A percentile compares a stretch with the other conserved stretches of the same genome.
These are phyloP conservation scores for Cremastinae sp. DNA, from an alignment of 2,888 invertebrate genomes.

Conservation along the genomic window DNA sequence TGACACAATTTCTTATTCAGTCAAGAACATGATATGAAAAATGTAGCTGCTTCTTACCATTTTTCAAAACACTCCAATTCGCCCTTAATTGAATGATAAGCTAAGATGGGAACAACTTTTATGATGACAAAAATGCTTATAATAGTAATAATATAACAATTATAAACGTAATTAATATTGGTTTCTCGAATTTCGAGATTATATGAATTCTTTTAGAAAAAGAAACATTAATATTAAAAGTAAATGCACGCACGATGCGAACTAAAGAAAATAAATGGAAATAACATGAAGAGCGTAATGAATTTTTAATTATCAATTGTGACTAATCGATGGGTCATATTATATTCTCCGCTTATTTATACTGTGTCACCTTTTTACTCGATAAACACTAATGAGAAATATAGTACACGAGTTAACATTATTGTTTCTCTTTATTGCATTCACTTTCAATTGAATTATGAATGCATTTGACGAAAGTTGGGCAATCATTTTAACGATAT, in stretches of 20 bases:
- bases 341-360: conserved; percentile 43
- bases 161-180: neutral
- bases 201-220: conserved; percentile 6
- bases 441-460: conserved; percentile 4
- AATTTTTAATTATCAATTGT: conserved; percentile 33
- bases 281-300: conserved; percentile 1
- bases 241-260: conserved; percentile 54
- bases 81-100: conserved; percentile 9
- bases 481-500: conserved; percentile 23
- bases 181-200: conserved; percentile 11
- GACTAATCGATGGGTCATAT: conserved; percentile 58
- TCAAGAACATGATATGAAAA: no score
- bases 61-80: conserved; percentile 12
- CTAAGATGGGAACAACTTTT: neutral
- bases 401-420: conserved; percentile 48
- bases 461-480: conserved; percentile 17
- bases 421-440: conserved; percentile 19
- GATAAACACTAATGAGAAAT: conserved; percentile 52
- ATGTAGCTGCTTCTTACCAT: conserved; percentile 6
- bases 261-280: conserved; percentile 20
- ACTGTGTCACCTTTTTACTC: conserved; percentile 29
- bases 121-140: conserved; percentile 25
- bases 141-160: neutral
- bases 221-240: conserved; percentile 21
- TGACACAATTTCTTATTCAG: no score